phyloP scores from a whole-genome alignment of 2,113 vertebrate genomes.

The Salvelinus namaycush region DNA sequence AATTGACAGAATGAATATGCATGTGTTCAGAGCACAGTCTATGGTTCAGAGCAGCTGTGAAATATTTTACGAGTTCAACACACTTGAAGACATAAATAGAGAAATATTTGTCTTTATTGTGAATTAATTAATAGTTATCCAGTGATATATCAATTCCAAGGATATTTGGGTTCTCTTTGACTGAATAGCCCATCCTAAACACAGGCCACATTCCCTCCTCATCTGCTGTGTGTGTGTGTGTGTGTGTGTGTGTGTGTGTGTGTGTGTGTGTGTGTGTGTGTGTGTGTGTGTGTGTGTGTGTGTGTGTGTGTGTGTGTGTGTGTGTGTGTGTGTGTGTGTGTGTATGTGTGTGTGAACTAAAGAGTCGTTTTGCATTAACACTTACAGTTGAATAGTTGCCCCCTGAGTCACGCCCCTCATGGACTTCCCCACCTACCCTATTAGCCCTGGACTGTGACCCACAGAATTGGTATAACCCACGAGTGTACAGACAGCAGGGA shows the following conservation, averaged over 20 bases:
- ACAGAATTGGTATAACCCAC: conserved; percentile 5
- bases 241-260: not conserved
- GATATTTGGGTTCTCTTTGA: no score
- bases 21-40: no score
- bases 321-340: not conserved
- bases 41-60: no score
- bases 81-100: no score
- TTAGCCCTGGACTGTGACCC: conserved; percentile 42
- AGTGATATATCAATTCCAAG: no score
- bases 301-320: not conserved
- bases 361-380: conserved; percentile 18
- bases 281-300: not conserved
- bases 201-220: no score
- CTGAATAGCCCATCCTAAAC: no score
- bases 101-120: no score
- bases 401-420: conserved; percentile 19
- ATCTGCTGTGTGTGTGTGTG: not conserved
- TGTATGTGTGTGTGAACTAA: not conserved
- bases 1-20: no score
- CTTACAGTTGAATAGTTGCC: not conserved
- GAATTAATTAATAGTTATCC: no score
- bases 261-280: not conserved
- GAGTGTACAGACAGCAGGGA: conserved; percentile 34
- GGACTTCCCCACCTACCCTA: conserved; percentile 24
- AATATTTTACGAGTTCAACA: no score